These are phyloP conservation scores for Corticium candelabrum DNA, from an alignment of 37 sponge, comb jelly and placozoan species.

Conservation along the genomic window DNA sequence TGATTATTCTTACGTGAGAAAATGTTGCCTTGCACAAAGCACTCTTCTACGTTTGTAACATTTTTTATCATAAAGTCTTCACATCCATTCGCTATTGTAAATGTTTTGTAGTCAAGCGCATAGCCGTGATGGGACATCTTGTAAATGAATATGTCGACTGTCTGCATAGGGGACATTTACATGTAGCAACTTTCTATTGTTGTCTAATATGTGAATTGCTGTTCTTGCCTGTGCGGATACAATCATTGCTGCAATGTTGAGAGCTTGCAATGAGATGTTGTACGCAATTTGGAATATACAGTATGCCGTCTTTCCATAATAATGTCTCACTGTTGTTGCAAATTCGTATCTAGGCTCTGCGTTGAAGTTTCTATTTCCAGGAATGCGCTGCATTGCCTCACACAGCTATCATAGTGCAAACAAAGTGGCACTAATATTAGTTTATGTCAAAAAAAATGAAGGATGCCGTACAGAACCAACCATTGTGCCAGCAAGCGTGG, in stretches of 20 bases:
- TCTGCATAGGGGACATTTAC: background rate
- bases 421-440: background rate
- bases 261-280: background rate
- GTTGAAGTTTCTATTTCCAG: background rate
- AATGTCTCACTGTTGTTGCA: constrained; percentile 2
- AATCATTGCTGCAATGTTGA: constrained; percentile 1
- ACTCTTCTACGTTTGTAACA: background rate
- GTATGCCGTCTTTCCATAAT: constrained; percentile 1
- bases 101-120: constrained; percentile 7
- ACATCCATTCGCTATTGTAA: background rate
- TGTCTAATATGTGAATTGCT: background rate
- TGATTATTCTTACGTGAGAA: background rate
- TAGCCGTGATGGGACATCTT: background rate
- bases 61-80: background rate
- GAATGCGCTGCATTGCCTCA: constrained; percentile 10
- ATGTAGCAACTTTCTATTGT: background rate
- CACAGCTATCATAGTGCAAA: background rate
- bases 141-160: background rate
- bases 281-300: background rate
- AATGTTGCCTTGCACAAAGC: background rate
- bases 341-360: constrained; percentile 1
- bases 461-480: background rate
- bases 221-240: background rate
- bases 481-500: constrained; percentile 7
- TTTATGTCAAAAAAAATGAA: background rate